Evolutionary conservation across 2,888 invertebrate genomes (phyloP).

Genomic region (Argyra leucocephala): DNA sequence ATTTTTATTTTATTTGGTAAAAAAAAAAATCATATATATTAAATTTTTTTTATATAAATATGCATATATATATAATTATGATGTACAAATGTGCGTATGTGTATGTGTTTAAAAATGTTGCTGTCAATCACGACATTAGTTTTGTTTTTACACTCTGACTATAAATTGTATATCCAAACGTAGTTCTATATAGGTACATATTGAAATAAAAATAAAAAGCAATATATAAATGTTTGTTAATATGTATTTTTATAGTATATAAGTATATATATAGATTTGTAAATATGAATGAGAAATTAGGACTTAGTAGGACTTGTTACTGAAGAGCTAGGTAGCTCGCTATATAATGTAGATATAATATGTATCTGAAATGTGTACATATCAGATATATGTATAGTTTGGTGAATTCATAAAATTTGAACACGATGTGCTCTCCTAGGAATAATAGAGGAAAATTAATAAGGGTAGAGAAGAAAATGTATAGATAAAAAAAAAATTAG

Average conservation of each 20-base stretch:
- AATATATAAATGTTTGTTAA: no score
- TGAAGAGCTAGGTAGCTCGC: no score
- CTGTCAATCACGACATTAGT: conserved; percentile 4
- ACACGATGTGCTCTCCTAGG: not conserved
- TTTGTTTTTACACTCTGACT: not conserved
- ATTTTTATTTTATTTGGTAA: not conserved
- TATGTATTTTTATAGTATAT: not conserved
- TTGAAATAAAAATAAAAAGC: no score
- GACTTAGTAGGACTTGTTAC: no score
- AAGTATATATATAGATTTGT: not conserved
- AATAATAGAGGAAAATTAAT: not conserved
- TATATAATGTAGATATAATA: not conserved
- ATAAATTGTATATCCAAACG: no score
- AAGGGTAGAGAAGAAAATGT: not conserved
- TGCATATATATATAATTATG: no score
- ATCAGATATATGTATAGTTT: not conserved
- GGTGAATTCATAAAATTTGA: not conserved
- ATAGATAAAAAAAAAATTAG: no score
- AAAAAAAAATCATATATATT: no score
- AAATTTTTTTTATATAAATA: not conserved
- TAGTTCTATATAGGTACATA: no score
- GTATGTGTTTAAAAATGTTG: not conserved
- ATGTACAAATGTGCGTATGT: not conserved
- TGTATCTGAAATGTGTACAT: not conserved
- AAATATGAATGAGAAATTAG: no score